Base-by-base conservation (phyloP, 23 tunicate genomes). In the Styela clava region DNA sequence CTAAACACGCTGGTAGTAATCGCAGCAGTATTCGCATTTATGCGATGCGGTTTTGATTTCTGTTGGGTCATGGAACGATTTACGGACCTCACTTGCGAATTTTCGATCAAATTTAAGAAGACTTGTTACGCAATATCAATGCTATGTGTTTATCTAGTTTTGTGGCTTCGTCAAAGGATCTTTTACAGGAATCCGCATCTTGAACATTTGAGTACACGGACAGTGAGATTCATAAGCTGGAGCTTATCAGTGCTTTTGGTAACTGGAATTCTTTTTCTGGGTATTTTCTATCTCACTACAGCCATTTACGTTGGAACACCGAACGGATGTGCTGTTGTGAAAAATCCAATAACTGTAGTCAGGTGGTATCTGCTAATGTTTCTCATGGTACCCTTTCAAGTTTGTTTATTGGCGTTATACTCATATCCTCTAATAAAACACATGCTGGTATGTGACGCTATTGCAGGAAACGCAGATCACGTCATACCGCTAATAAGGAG, bases 131-230 rank as follows among this genome's bases (percentile, higher is more conserved):
- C 64, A 0, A 27, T 76, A 20, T 24, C 65, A 1, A 36, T 76
- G 29, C n/a, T 76, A 5, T 24, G 67, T 18, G 28, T 52, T 52
- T 76, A 76, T 52, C 0, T 76, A 23, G 65, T 76, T 27, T 52
- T 76, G 64, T 76, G 81, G 81, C 52, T 76, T 19, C 28, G 81
- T 9, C 81, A 76, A 56, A 36, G 81, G 44, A 44, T 76, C 23
- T 76, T 76, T 1, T 76, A 76, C 65, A 22, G 31, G 44, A 25
- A 76, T 29, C 81, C 81, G 20, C 61, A 56, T 44, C 52, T 76
- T 16, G 33, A 44, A 56, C 81, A 76, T 1, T 30, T 76, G 30
- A 76, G 81, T 29, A 37, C 81, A 36, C 35, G 64, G 22, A 20
- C 24, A 12, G 52, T 76, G 7, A 52, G 81, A 27, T 76, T 76